Base-by-base conservation (phyloP, 2,888 invertebrate species). In the Agrotis ipsilon region DNA sequence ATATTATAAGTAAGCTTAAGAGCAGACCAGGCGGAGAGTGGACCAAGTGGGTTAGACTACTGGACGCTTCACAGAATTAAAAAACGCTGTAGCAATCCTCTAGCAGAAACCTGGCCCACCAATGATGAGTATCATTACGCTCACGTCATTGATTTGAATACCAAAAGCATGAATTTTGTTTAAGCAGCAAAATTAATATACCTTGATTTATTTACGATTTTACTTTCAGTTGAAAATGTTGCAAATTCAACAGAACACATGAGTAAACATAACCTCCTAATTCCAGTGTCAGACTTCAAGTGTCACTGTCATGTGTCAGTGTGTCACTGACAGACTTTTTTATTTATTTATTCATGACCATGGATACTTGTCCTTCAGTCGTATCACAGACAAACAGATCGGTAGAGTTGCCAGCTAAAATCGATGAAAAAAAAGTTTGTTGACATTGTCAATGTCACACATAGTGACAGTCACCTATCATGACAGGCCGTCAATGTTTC, bases 221-320 rank as follows among this genome's bases (percentile, higher is more conserved):
- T 16, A 49, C 19, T 45, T 49, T 13, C 21, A 45, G 0, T n/a
- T 24, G n/a, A 75, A 24, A 48, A n/a, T 39, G 14, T 18, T 24
- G 24, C 19, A 32, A 55, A 55, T 49, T 54, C 3, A 43, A 43
- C n/a, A 75, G 27, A 54, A 19, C 68, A 72, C 79, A 79, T 57
- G 74, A 79, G 74, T 79, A 75, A 75, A 75, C 75, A 79, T 75
- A 75, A 75, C 75, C 75, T 78, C 64, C 6, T 32, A 32, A n/a
- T n/a, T n/a, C n/a, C n/a, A n/a, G n/a, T n/a, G n/a, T n/a, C n/a
- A n/a, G n/a, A n/a, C n/a, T n/a, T n/a, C n/a, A n/a, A n/a, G n/a
- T n/a, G n/a, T n/a, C n/a, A n/a, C n/a, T n/a, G n/a, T n/a, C n/a
- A n/a, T n/a, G n/a, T n/a, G n/a, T n/a, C n/a, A n/a, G n/a, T n/a